A percentile compares a stretch with the other conserved stretches of the same genome.
These are phyloP conservation scores for Lumbricus terrestris DNA, from an alignment of 2,888 invertebrate genomes.

Conservation along the genomic window DNA sequence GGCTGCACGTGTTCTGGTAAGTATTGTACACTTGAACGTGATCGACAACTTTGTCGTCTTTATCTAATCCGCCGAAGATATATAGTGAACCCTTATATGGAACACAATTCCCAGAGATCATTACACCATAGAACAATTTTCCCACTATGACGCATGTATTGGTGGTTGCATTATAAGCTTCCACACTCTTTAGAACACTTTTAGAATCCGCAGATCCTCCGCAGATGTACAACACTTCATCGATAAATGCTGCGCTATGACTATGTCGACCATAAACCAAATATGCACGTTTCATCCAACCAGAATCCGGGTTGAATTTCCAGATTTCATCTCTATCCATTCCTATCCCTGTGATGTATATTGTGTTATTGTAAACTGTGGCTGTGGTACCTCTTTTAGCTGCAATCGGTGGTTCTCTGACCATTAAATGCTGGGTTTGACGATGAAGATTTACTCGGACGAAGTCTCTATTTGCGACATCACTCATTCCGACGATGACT, in stretches of 20 bases:
- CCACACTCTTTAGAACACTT: neutral
- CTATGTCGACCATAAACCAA: neutral
- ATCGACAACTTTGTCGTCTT: neutral
- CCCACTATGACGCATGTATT: neutral
- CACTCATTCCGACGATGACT: neutral
- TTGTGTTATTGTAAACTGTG: neutral
- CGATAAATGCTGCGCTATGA: neutral
- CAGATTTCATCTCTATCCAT: neutral
- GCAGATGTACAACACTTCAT: neutral
- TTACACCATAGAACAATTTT: neutral
- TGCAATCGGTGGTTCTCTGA: neutral
- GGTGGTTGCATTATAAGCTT: neutral
- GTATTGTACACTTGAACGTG: no score
- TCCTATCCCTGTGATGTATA: neutral
- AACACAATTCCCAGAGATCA: neutral
- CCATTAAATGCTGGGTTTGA: neutral
- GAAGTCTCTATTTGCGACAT: no score
- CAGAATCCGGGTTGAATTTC: neutral
- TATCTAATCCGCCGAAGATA: neutral
- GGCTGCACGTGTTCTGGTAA: no score
- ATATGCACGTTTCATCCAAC: neutral
- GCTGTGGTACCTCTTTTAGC: neutral
- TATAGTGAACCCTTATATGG: neutral
- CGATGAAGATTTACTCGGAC: neutral
- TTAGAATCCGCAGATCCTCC: neutral